phyloP scores from a whole-genome alignment of 2,797 vertebrate species.

The Cephalopachus bancanus region DNA sequence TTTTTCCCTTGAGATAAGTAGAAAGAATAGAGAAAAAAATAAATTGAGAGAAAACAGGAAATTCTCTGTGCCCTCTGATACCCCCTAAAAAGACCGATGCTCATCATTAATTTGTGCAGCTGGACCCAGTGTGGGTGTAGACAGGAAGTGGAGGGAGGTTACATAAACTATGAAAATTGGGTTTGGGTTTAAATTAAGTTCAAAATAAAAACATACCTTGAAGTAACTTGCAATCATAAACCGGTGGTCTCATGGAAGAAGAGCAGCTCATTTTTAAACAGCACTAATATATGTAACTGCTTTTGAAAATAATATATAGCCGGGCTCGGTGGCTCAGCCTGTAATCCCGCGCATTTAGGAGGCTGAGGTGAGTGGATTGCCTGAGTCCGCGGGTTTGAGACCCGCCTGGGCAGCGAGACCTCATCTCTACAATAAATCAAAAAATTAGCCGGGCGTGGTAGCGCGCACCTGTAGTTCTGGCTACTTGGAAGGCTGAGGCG shows the following conservation, averaged over 20 bases:
- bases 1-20: neutral
- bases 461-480: no score
- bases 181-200: neutral
- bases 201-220: constrained; percentile 39
- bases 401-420: no score
- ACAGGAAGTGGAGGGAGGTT: neutral
- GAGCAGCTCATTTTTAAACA: neutral
- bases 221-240: neutral
- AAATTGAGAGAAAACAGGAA: neutral
- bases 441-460: no score
- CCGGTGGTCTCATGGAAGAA: neutral
- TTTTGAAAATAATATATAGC: neutral
- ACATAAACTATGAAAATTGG: neutral
- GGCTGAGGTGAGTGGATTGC: no score
- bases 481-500: no score
- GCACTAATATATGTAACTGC: neutral
- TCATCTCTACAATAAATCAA: no score
- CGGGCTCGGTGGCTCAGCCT: no score
- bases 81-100: neutral
- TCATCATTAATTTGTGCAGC: neutral
- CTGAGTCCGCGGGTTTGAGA: no score
- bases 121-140: neutral
- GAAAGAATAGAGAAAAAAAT: neutral
- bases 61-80: neutral
- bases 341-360: no score